Base-by-base conservation (phyloP, 2,113 vertebrate genomes). In the Coracopsis vasa region DNA sequence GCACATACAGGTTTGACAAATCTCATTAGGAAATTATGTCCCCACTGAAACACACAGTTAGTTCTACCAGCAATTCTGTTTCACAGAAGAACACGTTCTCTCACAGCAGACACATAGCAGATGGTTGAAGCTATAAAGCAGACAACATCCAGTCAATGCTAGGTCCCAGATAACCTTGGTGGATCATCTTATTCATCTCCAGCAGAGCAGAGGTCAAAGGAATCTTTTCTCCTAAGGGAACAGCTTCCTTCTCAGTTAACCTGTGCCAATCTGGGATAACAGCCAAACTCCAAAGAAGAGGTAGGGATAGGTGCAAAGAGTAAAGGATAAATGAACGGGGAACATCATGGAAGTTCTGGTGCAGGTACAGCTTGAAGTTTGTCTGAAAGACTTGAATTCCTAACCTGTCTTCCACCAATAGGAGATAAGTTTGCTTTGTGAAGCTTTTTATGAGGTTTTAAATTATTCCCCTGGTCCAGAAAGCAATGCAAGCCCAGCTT, bases 361-460 rank as follows among this genome's bases (percentile, higher is more conserved):
- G 28, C 31, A 29, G 39, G 6, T 27, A 29, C 27, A 29, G 27
- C 35, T 58, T 27, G 44, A 65, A 23, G 25, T 45, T 64, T 80
- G 21, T 44, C n/a, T 18, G 41, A 33, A 48, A 67, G n/a, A 18
- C 35, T 23, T 9, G 35, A 50, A 27, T 48, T 72, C 37, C 13
- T 13, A 53, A 31, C 44, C 16, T 15, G 2, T 8, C 6, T 4
- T 9, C 35, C 14, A 16, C 16, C 31, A 70, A 20, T 0, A 27
- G 10, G 28, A 45, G 37, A 7, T 29, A 15, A 31, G 58, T 73
- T 42, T 79, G 48, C 42, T 24, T 16, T 11, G 23, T 64, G 33
- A 42, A 37, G 37, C 11, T 79, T 96, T 71, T 54, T 7, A 13
- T 58, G 58, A 73, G 31, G 29, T 73, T 45, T 60, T 80, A 2